Base-by-base conservation (phyloP, 1,140 invertebrate species). In the Lordiphosa mommai region DNA sequence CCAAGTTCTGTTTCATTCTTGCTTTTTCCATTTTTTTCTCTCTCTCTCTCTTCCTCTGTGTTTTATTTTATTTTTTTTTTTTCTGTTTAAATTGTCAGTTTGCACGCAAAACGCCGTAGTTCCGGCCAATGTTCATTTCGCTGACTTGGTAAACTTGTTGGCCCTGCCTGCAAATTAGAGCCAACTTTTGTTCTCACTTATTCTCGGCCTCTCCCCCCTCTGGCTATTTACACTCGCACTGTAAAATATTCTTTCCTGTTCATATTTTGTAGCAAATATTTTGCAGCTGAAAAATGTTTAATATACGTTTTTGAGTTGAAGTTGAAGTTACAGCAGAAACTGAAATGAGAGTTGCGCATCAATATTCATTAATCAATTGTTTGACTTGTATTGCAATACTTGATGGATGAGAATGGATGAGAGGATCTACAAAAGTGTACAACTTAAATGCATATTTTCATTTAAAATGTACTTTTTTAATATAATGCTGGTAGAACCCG, bases 81-180 rank as follows among this genome's bases (percentile, higher is more conserved):
- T n/a, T n/a, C n/a, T n/a, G n/a, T n/a, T 64, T 63, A 68, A 68
- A 68, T 68, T 68, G 55, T 66, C 57, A 73, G 71, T 73, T 64
- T 82, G 53, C 50, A 71, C 56, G 72, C 76, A 82, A 80, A 80
- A 82, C 55, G 66, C 57, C 76, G 58, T 65, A 82, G 55, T 82
- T 80, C 76, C 76, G 76, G 76, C 32, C 71, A 67, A 61, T 67
- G 76, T 72, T 80, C 76, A 82, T 82, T 82, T 82, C 58, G 71
- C 46, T 71, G 51, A 82, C 71, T 71, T 71, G 53, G 66, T 57
- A 41, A 60, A 66, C 44, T 53, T 61, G 48, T 52, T 51, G 33
- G 40, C 12, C 27, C 34, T 29, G 55, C 51, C 51, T 66, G 66
- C 52, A 82, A 80, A 80, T 80, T 82, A 82, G 33, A 56, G 23